phyloP scores from a whole-genome alignment of 2,113 vertebrate species.

The Hystrix brachyura region DNA sequence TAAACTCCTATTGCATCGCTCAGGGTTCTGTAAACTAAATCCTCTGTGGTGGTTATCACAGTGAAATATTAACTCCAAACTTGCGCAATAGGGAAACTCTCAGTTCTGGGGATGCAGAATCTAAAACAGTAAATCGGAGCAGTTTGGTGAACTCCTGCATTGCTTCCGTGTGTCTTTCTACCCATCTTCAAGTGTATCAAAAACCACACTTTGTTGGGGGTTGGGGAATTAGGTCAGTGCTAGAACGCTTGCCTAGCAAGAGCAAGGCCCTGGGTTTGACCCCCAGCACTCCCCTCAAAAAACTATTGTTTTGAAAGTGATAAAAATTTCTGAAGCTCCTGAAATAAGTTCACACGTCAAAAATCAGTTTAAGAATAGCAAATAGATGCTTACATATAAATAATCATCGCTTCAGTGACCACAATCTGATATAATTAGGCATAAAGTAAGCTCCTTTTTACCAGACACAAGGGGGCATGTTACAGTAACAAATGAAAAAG shows the following conservation, averaged over 20 bases:
- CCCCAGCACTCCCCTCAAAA: too few species aligned
- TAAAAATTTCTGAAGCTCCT: conserved; percentile 11
- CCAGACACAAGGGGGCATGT: conserved; percentile 77
- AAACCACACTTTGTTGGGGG: background rate
- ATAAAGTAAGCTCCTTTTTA: background rate
- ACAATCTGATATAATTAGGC: background rate
- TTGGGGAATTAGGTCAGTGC: too few species aligned
- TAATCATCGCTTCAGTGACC: background rate
- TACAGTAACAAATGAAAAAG: conserved; percentile 63
- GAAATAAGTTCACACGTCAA: conserved; percentile 31
- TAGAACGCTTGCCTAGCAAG: too few species aligned
- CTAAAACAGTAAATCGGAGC: background rate
- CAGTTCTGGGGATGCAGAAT: background rate
- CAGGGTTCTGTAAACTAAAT: background rate
- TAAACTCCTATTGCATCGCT: background rate
- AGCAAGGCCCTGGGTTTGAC: too few species aligned
- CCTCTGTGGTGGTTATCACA: background rate
- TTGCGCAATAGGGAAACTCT: background rate
- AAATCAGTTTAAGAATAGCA: background rate
- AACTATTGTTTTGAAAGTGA: conserved; percentile 17
- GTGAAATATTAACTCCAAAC: background rate
- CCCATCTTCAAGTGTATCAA: background rate
- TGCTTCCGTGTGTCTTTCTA: background rate
- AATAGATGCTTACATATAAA: background rate
- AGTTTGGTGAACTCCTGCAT: background rate